Percentiles rank a stretch among this genome's conserved stretches.
These are phyloP conservation scores for Neoascia interrupta DNA, from an alignment of 2,888 invertebrate species.

Conservation along the genomic window DNA sequence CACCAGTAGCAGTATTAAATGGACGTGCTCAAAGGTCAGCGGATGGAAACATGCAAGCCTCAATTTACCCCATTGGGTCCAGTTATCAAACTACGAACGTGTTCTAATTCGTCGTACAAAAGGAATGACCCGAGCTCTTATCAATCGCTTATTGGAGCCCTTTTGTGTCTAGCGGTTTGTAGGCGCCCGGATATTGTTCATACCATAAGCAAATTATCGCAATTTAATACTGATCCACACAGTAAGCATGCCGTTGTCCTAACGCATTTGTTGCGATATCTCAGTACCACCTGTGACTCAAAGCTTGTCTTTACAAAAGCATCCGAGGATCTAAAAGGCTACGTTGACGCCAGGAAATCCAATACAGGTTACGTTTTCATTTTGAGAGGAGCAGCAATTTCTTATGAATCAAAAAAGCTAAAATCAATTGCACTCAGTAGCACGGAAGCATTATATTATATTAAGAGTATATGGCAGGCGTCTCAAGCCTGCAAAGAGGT, in stretches of 20 bases:
- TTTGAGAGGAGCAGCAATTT: conserved; percentile 19
- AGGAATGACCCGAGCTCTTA: background rate
- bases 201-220: no score
- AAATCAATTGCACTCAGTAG: conserved; percentile 34
- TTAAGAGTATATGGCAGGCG: conserved; percentile 46
- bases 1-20: conserved; percentile 4
- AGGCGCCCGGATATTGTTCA: conserved; percentile 49
- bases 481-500: conserved; percentile 30
- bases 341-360: conserved; percentile 38
- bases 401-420: conserved; percentile 47
- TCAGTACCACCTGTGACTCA: no score
- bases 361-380: no score
- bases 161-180: conserved; percentile 19
- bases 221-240: no score
- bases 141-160: conserved; percentile 42
- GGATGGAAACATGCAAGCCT: conserved; percentile 3
- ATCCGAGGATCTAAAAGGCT: conserved; percentile 11
- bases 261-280: no score
- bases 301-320: conserved; percentile 18
- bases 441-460: conserved; percentile 41
- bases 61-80: conserved; percentile 6
- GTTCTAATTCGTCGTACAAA: background rate
- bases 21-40: conserved; percentile 5
- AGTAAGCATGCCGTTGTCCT: conserved; percentile 18
- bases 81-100: background rate